Conservation (phyloP, 2,888 invertebrate species). For the Eurytoma californica region DNA sequence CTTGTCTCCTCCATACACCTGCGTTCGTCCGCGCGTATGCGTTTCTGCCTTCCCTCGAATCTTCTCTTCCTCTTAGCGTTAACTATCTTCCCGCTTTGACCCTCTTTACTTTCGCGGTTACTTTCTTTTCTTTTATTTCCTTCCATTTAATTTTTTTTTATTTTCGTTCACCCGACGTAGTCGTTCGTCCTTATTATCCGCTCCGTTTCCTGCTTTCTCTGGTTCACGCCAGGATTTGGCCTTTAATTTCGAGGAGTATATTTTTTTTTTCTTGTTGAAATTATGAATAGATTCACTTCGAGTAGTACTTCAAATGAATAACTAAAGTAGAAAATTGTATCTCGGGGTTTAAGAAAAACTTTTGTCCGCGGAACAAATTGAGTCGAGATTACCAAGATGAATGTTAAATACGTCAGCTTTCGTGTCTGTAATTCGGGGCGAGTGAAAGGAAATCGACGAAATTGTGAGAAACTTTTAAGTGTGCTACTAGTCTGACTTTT, state of each 20-base stretch:
- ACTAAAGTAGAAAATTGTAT: no score
- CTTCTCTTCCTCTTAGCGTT: conserved; percentile 18
- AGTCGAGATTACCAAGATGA: conserved; percentile 14
- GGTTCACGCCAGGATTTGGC: not conserved
- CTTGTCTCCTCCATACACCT: not conserved
- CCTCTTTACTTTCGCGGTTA: not conserved
- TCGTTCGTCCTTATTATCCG: not conserved
- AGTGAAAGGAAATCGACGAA: conserved; percentile 40
- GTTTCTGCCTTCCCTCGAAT: not conserved
- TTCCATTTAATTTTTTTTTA: conserved; percentile 20
- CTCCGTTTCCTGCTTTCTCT: not conserved
- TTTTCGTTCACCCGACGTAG: not conserved
- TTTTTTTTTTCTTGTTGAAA: no score
- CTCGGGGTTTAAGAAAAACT: no score
- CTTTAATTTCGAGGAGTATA: no score
- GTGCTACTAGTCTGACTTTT: conserved; percentile 15
- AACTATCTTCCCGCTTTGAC: conserved; percentile 14
- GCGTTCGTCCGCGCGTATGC: not conserved
- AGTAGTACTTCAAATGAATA: no score
- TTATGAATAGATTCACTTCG: no score
- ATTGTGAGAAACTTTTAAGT: conserved; percentile 33
- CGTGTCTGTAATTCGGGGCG: not conserved
- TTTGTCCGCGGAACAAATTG: not conserved
- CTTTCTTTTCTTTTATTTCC: conserved; percentile 36
- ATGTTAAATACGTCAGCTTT: conserved; percentile 15